A percentile compares a stretch with the other conserved stretches of the same genome.
These are phyloP conservation scores for Mesocentrotus franciscanus DNA, from an alignment of 53 echinoderm and acorn worm species.

Conservation along the genomic window DNA sequence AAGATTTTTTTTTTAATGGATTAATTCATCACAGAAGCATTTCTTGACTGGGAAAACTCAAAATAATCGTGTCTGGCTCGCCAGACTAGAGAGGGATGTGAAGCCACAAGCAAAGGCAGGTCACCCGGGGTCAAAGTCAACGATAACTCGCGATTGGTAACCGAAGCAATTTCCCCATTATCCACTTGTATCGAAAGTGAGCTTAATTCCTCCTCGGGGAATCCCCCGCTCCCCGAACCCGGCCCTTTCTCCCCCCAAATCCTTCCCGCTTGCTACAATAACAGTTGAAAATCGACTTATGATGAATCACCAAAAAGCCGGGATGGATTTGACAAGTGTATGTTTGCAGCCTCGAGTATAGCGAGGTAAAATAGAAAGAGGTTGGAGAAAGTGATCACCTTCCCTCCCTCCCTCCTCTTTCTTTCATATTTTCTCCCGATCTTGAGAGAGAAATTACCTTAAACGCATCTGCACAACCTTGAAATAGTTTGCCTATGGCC, in stretches of 20 bases:
- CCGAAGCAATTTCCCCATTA: slow-evolving; percentile 61
- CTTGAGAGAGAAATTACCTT: neutral
- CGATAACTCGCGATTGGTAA: slow-evolving; percentile 63
- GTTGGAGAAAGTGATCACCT: slow-evolving; percentile 1
- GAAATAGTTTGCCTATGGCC: slow-evolving; percentile 19
- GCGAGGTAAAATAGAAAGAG: neutral
- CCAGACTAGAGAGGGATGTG: neutral
- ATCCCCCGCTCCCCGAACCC: slow-evolving; percentile 7
- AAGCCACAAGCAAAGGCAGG: slow-evolving; percentile 39
- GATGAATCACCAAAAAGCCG: slow-evolving; percentile 51
- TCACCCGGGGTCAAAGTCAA: slow-evolving; percentile 56
- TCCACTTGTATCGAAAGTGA: slow-evolving; percentile 68
- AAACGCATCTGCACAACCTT: neutral
- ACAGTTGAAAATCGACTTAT: slow-evolving; percentile 54
- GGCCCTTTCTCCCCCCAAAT: slow-evolving; percentile 2
- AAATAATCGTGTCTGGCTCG: neutral
- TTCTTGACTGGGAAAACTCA: neutral
- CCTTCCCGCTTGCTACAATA: slow-evolving; percentile 40
- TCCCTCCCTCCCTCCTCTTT: neutral
- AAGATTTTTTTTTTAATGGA: too few relatives aligned
- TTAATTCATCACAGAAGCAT: neutral
- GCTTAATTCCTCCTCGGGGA: slow-evolving; percentile 58
- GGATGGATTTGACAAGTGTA: slow-evolving; percentile 42
- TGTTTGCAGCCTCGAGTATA: slow-evolving; percentile 25
- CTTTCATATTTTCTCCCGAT: neutral